A percentile compares a stretch with the other conserved stretches of the same genome.
phyloP scores from a whole-genome alignment of 2,888 invertebrate species.

The Reticulitermes lucifugus region DNA sequence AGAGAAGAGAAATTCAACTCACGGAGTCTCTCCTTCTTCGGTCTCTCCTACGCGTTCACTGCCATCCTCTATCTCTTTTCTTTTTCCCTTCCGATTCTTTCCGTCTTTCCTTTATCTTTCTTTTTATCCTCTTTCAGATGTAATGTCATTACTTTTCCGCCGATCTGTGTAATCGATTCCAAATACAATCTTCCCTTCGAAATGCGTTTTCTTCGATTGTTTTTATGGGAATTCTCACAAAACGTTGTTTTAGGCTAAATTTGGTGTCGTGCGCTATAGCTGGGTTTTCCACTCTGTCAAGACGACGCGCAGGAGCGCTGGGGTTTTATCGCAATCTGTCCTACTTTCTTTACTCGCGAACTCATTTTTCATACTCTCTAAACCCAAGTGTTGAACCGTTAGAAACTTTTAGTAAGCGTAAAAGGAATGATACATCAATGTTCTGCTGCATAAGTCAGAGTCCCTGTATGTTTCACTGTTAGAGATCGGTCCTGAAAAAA shows the following conservation, averaged over 20 bases:
- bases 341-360: background rate
- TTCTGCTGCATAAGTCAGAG: background rate
- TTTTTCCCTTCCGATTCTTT: constrained; percentile 25
- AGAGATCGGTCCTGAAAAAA: too few relatives aligned
- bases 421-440: constrained; percentile 45
- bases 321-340: constrained; percentile 1
- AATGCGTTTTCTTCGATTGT: background rate
- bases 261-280: background rate
- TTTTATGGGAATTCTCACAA: constrained; percentile 5
- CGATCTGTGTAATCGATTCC: constrained; percentile 51
- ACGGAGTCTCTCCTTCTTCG: constrained; percentile 33
- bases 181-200: constrained; percentile 45
- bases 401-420: constrained; percentile 18
- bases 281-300: background rate
- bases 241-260: constrained; percentile 3
- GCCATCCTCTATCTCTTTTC: background rate
- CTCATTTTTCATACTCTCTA: background rate
- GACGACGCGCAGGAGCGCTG: background rate
- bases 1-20: constrained; percentile 43
- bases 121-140: constrained; percentile 14
- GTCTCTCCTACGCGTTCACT: background rate
- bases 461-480: background rate
- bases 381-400: background rate
- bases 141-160: constrained; percentile 49
- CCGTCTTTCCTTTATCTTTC: constrained; percentile 30